A percentile compares a stretch with the other conserved stretches of the same genome.
Conservation (phyloP, 2,888 invertebrate genomes). For the Cephus runcator region DNA sequence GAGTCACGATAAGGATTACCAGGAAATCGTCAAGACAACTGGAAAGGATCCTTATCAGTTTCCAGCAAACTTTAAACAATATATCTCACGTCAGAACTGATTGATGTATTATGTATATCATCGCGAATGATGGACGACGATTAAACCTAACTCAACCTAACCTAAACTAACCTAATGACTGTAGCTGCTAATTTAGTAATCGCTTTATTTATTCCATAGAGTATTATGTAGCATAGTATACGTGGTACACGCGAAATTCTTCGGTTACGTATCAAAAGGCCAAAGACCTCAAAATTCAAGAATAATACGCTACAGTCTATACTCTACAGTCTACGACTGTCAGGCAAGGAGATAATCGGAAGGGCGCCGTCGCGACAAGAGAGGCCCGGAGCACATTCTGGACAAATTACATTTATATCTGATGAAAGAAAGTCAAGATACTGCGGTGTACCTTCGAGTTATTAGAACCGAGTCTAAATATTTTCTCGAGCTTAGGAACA, state of each 20-base stretch:
- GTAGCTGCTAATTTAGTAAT: background rate
- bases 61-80: background rate
- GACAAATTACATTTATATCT: conserved; percentile 36
- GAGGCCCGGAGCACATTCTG: conserved; percentile 14
- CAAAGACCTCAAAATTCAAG: background rate
- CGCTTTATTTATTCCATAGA: background rate
- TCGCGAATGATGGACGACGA: background rate
- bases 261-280: background rate
- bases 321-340: background rate
- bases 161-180: background rate
- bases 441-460: background rate
- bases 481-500: background rate
- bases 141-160: background rate
- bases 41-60: background rate
- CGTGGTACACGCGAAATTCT: background rate
- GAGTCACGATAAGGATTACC: background rate
- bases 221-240: background rate
- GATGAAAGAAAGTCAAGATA: conserved; percentile 23
- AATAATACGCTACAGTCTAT: background rate
- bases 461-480: background rate
- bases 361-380: background rate
- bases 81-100: background rate
- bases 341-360: conserved; percentile 1
- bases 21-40: background rate
- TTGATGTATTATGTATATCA: background rate